Base-by-base conservation (phyloP, 2,888 invertebrate genomes). In the Ochropleura plecta region DNA sequence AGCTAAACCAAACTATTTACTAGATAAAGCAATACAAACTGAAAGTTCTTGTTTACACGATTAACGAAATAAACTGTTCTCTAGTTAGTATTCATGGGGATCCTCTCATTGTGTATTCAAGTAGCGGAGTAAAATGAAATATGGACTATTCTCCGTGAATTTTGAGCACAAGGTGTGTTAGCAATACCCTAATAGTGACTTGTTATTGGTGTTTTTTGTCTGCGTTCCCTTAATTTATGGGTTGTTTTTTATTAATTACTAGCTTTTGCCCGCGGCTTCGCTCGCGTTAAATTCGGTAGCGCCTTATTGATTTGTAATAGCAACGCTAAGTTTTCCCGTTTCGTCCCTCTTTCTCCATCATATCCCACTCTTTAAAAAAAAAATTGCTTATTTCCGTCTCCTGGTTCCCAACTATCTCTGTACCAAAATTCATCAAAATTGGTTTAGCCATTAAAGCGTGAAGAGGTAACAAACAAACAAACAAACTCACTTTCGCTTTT, bases 51-150 rank as follows among this genome's bases (percentile, higher is more conserved):
- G 94, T 96, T 96, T 95, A 93, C 92, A 90, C 96, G 94, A 96
- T 96, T 96, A 96, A 94, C 95, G 93, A 94, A 94, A 94, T 95
- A 95, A 96, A 95, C 95, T 95, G 94, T 94, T 93, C 89, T 91
- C 95, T 95, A 91, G 90, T 96, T 96, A 94, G 95, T 96, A 96
- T 96, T 96, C 96, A 96, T 95, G 92, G 93, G 92, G 88, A 89
- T 91, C 86, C 85, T 87, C 94, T 96, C 95, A 95, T 96, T 96
- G 89, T 92, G 93, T 94, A 96, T 96, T 96, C 96, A 89, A 90
- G 90, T 85, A 86, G 92, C 93, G 94, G 88, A 91, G 88, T 92
- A 92, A 95, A 95, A 96, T 96, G 96, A 96, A 96, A 96, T 96
- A 96, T 96, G 96, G 95, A 94, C 92, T 93, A 93, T 95, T 95